Percentiles rank a stretch among this genome's conserved stretches.
Conservation (phyloP, 2,113 vertebrate genomes). For the Bubo bubo region DNA sequence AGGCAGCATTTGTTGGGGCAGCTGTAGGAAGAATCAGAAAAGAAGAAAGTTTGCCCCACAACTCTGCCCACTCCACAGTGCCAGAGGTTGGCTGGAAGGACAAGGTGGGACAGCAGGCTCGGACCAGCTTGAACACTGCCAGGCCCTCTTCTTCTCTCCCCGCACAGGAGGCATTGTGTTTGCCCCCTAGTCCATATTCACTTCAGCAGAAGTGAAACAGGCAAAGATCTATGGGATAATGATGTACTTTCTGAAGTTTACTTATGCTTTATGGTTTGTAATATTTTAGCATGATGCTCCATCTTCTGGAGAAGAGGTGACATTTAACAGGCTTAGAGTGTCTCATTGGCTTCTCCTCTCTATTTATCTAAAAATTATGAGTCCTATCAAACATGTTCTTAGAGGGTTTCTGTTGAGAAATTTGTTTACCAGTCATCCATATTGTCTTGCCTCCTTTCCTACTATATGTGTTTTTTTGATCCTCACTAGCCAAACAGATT, state of each 20-base stretch:
- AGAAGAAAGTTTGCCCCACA: not conserved
- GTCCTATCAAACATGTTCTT: not conserved
- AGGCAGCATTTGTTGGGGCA: not conserved
- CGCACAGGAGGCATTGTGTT: accelerated
- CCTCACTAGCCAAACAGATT: not conserved
- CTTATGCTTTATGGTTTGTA: not conserved
- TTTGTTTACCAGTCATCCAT: not conserved
- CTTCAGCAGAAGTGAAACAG: not conserved
- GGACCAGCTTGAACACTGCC: not conserved
- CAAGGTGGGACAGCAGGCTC: not conserved
- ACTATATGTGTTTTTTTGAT: accelerated
- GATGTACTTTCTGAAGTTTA: not conserved
- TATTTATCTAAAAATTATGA: not conserved
- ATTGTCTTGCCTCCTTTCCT: not conserved
- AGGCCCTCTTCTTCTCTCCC: not conserved
- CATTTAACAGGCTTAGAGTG: not conserved
- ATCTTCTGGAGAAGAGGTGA: slow-evolving; percentile 3
- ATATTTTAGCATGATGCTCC: slow-evolving; percentile 1
- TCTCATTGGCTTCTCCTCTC: not conserved
- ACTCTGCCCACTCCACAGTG: not conserved
- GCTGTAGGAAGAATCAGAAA: not conserved
- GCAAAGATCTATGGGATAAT: not conserved
- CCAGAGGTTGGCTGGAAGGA: not conserved
- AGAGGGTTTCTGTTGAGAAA: not conserved
- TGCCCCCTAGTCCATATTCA: not conserved